A percentile compares a stretch with the other conserved stretches of the same genome.
Conservation (phyloP, 2,113 vertebrate species). For the Cyanoderma ruficeps region DNA sequence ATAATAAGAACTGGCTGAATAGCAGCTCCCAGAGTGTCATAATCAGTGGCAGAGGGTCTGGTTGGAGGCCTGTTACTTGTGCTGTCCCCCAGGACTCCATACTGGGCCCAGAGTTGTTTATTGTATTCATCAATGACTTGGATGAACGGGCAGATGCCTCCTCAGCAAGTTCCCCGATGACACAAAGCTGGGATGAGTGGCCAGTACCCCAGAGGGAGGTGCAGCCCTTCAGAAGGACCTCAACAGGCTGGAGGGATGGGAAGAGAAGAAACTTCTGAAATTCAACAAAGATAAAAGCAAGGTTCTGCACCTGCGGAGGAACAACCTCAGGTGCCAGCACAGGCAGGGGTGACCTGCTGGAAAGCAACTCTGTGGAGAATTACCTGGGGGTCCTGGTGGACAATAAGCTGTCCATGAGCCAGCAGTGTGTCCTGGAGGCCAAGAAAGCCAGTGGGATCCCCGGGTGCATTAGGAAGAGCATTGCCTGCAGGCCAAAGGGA, state of each 20-base stretch:
- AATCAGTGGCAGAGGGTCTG: background rate
- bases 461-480: background rate
- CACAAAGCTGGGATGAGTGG: background rate
- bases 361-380: background rate
- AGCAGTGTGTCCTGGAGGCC: background rate
- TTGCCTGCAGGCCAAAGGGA: rapidly evolving
- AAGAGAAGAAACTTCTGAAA: background rate
- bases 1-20: background rate
- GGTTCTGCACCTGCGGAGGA: no score
- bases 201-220: background rate
- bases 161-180: background rate
- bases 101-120: background rate
- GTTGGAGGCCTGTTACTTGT: background rate
- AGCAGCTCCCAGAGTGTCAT: background rate
- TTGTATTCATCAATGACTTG: background rate
- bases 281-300: rapidly evolving
- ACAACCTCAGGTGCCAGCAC: rapidly evolving
- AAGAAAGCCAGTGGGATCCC: background rate
- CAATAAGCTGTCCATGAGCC: background rate
- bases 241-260: background rate
- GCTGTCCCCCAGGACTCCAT: no score
- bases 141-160: background rate
- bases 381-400: background rate
- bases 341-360: background rate
- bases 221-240: background rate